phyloP scores from a whole-genome alignment of 2,888 invertebrate species.

The Helobdella robusta region DNA sequence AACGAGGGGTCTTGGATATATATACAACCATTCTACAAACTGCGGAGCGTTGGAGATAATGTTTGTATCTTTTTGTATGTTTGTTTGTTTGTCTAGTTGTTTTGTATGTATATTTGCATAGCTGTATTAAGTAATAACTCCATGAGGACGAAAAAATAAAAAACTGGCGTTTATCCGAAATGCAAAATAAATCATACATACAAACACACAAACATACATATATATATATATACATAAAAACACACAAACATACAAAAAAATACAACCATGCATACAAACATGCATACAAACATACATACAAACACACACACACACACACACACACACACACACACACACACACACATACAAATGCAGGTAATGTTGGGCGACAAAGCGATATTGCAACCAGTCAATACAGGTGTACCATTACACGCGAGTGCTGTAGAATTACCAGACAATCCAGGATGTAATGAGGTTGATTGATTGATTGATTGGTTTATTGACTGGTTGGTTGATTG shows the following conservation, averaged over 20 bases:
- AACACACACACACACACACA: slow-evolving; percentile 12
- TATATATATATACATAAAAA: slow-evolving; percentile 3
- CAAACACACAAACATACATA: slow-evolving; percentile 13
- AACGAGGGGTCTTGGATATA: slow-evolving; percentile 99
- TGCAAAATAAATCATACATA: too few species aligned
- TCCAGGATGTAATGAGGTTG: slow-evolving; percentile 86
- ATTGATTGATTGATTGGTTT: too few species aligned
- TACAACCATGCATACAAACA: not conserved
- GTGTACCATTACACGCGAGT: slow-evolving; percentile 57
- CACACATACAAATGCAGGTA: slow-evolving; percentile 42
- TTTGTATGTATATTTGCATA: too few species aligned
- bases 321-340: slow-evolving; percentile 15
- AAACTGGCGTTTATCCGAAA: too few species aligned
- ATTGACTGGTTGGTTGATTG: too few species aligned
- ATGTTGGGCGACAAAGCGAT: slow-evolving; percentile 97
- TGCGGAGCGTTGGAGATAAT: slow-evolving; percentile 82
- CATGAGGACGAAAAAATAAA: too few species aligned
- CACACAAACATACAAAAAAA: slow-evolving; percentile 11
- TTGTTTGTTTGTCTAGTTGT: too few species aligned
- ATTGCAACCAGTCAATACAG: slow-evolving; percentile 86
- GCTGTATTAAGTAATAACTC: too few species aligned
- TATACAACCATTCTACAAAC: slow-evolving; percentile 93
- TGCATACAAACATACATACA: not conserved
- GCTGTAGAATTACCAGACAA: slow-evolving; percentile 85
- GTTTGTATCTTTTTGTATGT: slow-evolving; percentile 56